Evolutionary conservation across 2,113 vertebrate species (phyloP).

Genomic region (Osmerus mordax): DNA sequence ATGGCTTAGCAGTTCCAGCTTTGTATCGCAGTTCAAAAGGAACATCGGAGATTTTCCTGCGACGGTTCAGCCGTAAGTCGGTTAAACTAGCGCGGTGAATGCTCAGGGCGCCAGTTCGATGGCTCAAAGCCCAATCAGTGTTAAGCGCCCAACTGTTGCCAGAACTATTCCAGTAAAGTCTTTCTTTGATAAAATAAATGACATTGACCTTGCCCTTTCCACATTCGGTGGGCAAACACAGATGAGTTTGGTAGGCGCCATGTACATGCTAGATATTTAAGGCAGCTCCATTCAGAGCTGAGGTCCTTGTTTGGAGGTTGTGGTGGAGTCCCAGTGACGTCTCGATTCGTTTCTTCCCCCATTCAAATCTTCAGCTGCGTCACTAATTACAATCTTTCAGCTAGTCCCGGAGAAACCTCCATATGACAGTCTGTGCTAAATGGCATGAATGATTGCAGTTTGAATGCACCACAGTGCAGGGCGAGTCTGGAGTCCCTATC

Average conservation of each 20-base stretch:
- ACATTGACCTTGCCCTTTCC: slow-evolving; percentile 22
- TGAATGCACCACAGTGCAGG: background rate
- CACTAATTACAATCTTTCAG: no score
- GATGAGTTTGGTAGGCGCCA: no score
- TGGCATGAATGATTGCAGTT: no score
- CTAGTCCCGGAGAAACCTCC: background rate
- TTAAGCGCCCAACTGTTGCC: slow-evolving; percentile 42
- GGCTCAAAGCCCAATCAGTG: slow-evolving; percentile 53
- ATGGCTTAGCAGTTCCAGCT: slow-evolving; percentile 64
- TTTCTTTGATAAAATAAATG: slow-evolving; percentile 37
- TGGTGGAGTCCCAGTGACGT: background rate
- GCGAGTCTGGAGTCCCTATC: background rate
- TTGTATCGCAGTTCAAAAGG: slow-evolving; percentile 68
- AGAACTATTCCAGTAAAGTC: slow-evolving; percentile 38
- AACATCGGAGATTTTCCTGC: slow-evolving; percentile 61
- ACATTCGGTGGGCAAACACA: slow-evolving; percentile 4
- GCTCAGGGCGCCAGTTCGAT: slow-evolving; percentile 29
- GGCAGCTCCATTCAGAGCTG: background rate
- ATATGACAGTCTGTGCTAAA: background rate
- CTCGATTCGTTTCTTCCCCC: slow-evolving; percentile 28
- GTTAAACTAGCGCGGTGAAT: slow-evolving; percentile 55
- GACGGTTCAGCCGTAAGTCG: slow-evolving; percentile 52
- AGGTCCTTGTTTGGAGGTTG: slow-evolving; percentile 29
- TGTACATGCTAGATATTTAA: background rate
- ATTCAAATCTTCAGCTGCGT: slow-evolving; percentile 17